These are phyloP conservation scores for Sebastes goodei DNA, from an alignment of 2,797 vertebrate species.

Conservation along the genomic window DNA sequence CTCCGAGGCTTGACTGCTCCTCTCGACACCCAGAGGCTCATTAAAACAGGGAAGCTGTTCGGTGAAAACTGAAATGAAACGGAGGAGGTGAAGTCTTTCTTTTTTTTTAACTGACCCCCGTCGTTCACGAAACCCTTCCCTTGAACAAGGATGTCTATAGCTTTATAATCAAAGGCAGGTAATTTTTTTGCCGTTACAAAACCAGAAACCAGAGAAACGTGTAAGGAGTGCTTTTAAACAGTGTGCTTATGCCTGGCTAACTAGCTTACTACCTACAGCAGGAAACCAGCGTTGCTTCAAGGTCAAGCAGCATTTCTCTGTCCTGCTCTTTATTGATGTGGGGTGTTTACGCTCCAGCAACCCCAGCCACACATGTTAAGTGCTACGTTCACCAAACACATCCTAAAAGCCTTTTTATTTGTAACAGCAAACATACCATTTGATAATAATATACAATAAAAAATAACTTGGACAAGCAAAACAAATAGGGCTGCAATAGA, in stretches of 20 bases:
- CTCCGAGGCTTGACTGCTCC: slow-evolving; percentile 13
- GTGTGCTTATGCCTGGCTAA: neutral
- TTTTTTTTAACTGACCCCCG: neutral
- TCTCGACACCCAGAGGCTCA: slow-evolving; percentile 26
- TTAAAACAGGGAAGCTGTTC: slow-evolving; percentile 34
- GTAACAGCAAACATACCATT: neutral
- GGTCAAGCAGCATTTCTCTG: neutral
- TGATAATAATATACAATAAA: neutral
- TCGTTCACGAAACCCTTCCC: neutral
- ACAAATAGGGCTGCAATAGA: neutral
- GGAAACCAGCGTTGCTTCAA: neutral
- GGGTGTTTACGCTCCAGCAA: neutral
- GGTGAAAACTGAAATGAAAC: slow-evolving; percentile 14
- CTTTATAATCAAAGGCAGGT: neutral
- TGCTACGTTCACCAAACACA: neutral
- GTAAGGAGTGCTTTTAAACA: neutral
- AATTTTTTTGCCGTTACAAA: neutral
- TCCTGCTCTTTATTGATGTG: neutral
- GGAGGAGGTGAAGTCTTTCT: neutral
- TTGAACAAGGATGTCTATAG: neutral
- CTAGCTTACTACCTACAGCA: too few relatives aligned
- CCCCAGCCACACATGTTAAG: neutral
- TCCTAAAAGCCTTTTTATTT: neutral
- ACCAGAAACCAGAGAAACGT: neutral
- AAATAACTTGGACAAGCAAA: neutral